A percentile compares a stretch with the other conserved stretches of the same genome.
Conservation (phyloP, 2,113 vertebrate genomes). For the Illadopsis cleaveri region DNA sequence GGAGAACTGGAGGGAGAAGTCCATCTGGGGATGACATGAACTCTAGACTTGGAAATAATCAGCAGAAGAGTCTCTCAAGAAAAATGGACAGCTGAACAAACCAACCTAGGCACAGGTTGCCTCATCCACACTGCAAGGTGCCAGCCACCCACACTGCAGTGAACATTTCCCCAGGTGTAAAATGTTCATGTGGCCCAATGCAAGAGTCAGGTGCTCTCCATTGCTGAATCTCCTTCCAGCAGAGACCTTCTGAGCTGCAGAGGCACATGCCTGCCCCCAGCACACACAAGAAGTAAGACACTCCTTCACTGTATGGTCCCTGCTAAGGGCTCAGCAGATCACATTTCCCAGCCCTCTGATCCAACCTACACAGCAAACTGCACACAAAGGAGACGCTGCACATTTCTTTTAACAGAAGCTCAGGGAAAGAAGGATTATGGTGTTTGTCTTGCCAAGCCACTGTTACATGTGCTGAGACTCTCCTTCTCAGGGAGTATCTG, state of each 20-base stretch:
- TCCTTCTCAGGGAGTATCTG: not conserved
- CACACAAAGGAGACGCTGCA: not conserved
- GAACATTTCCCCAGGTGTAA: not conserved
- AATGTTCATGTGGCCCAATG: fast-evolving
- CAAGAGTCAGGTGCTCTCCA: not conserved
- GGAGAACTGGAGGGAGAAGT: not conserved
- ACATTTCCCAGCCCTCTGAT: not conserved
- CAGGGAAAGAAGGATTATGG: not conserved
- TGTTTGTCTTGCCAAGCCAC: not conserved
- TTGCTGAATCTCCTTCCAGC: not conserved
- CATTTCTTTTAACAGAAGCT: not conserved
- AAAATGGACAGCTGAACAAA: not conserved
- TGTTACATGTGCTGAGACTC: fast-evolving
- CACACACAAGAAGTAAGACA: not conserved
- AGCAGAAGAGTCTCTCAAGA: not conserved
- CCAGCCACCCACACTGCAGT: fast-evolving
- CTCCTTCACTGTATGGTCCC: not conserved
- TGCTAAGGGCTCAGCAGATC: not conserved
- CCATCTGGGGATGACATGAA: fast-evolving
- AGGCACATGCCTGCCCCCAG: fast-evolving
- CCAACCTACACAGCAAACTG: not conserved
- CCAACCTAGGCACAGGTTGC: not conserved
- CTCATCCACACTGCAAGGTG: not conserved
- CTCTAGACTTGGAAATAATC: not conserved
- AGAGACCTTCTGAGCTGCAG: not conserved